phyloP scores from a whole-genome alignment of 2,113 vertebrate genomes.

The Lasiurus cinereus region DNA sequence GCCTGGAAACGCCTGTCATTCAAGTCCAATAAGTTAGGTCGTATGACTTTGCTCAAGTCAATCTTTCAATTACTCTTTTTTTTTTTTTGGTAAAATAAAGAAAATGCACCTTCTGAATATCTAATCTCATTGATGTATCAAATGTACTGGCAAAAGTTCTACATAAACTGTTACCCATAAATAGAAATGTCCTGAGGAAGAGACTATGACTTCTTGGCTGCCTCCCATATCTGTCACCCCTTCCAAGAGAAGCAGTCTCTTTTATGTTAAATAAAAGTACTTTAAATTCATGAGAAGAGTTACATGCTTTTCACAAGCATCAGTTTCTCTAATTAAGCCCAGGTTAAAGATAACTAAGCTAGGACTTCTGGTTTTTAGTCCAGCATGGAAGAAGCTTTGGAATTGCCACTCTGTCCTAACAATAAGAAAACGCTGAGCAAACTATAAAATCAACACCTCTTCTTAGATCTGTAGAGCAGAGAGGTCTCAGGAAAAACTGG shows the following conservation, averaged over 20 bases:
- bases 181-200: not conserved
- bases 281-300: not conserved
- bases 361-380: not conserved
- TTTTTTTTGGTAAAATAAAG: not conserved
- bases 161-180: not conserved
- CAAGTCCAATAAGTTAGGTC: not conserved
- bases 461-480: not conserved
- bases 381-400: not conserved
- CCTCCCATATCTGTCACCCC: not conserved
- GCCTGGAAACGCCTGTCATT: not conserved
- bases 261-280: not conserved
- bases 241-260: not conserved
- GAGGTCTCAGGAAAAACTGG: not conserved
- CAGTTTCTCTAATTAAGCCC: not conserved
- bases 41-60: not conserved
- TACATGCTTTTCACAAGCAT: not conserved
- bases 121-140: not conserved
- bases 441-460: not conserved
- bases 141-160: not conserved
- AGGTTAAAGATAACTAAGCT: not conserved
- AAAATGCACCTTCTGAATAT: not conserved
- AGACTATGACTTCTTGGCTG: not conserved
- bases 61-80: slow-evolving; percentile 1
- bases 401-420: not conserved
- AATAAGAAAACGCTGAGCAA: not conserved